Base-by-base conservation (phyloP, 2,888 invertebrate genomes). In the Lordiphosa andalusiaca region DNA sequence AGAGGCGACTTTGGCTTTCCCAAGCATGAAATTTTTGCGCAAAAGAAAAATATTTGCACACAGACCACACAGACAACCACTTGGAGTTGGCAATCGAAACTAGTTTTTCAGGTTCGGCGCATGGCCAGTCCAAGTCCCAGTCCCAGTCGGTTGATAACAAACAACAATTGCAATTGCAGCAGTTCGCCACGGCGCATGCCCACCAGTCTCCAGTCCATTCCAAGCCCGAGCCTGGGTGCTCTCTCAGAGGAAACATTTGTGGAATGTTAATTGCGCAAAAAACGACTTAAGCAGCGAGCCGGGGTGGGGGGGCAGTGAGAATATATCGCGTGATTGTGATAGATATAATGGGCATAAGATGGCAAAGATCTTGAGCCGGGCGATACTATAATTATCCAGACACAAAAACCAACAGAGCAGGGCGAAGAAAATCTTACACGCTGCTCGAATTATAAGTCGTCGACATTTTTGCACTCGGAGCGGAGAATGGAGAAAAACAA, bases 91-190 rank as follows among this genome's bases (percentile, higher is more conserved):
- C 61, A 64, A 73, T 62, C 60, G 67, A 75, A 77, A 85, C 83
- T 74, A 71, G 83, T 84, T 84, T 82, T 84, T 84, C 83, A 69
- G 86, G 83, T 84, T 84, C 78, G 75, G 78, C 82, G 67, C 78
- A 72, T 53, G 73, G 65, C 52, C 64, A 55, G 47, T 41, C 30
- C 36, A 42, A 53, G 33, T 41, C 38, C 19, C 64, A 41, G 41
- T 23, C 38, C 1, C 13, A 38, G 38, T 33, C 13, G 49, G 48
- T 49, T 77, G 84, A 80, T 83, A 76, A 78, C 84, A 84, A 80
- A 78, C 84, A 84, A 80, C 84, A 84, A 77, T 75, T 80, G 76
- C 76, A 76, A 63, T 68, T 69, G 72, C 57, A 56, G 55, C 51
- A 52, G 67, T 19, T 56, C 19, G 19, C 19, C 19, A 19, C 19